Evolutionary conservation across 2,113 vertebrate genomes (phyloP).

Genomic region (Ochotona princeps): DNA sequence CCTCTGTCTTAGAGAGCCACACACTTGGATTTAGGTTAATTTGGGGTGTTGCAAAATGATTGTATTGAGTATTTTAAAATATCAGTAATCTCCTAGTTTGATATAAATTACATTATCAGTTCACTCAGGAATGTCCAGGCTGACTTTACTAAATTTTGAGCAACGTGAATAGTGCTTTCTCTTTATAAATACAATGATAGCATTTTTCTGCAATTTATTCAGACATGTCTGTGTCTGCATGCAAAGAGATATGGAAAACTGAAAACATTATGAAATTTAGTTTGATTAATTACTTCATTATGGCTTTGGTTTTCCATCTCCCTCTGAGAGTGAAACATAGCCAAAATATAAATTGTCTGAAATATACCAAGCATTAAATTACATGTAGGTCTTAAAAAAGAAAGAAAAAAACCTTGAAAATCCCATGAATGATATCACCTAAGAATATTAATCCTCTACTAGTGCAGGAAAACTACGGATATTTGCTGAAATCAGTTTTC

Average conservation of each 20-base stretch:
- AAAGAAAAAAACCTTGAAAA: background rate
- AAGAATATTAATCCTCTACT: background rate
- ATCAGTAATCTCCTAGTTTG: background rate
- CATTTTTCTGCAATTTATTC: background rate
- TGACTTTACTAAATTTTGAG: background rate
- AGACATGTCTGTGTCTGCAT: background rate
- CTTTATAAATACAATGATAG: background rate
- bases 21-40: background rate
- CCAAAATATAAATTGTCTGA: constrained; percentile 27
- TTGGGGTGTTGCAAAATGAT: background rate
- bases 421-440: background rate
- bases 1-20: background rate
- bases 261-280: constrained; percentile 39
- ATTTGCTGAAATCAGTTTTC: constrained; percentile 22
- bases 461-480: background rate
- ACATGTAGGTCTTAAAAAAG: background rate
- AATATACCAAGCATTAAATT: constrained; percentile 23
- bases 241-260: background rate
- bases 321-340: constrained; percentile 17
- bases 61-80: background rate
- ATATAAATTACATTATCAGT: background rate
- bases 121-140: background rate
- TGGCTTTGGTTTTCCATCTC: constrained; percentile 13
- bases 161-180: background rate
- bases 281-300: constrained; percentile 66